Base-by-base conservation (phyloP, 2,113 vertebrate genomes). In the Prunella fulvescens region DNA sequence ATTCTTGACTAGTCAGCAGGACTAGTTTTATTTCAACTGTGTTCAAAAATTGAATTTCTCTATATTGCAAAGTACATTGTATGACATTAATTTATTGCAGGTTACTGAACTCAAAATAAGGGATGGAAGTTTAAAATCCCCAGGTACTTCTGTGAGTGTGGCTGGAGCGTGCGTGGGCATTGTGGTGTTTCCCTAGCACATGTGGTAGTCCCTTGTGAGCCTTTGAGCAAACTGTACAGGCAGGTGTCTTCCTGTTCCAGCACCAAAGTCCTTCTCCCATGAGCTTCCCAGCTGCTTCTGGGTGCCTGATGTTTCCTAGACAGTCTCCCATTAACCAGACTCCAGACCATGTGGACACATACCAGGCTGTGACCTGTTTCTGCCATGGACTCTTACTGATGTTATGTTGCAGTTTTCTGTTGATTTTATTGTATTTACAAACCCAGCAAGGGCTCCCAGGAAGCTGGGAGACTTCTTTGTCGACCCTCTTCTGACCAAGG, bases 181-280 rank as follows among this genome's bases (percentile, higher is more conserved):
- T 31, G 37, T 56, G 39, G 19, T 0, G 0, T 77, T 80, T 19
- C 45, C 37, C 16, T n/a, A 9, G 44, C 24, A 11, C 3, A 0
- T 0, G 3, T 44, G 24, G 15, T 26, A 6, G 29, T 88, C 28
- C 25, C 23, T 16, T 40, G 69, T 35, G 69, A 81, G 39, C n/a
- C 64, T 81, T 74, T 50, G 25, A 67, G 23, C 40, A 42, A 40
- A 31, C 23, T 44, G 6, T 37, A 29, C 3, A 7, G 31, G 47
- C 45, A 33, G 25, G 15, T 53, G 12, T 60, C 53, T 65, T 25
- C 23, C 35, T 78, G 13, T 73, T 86, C 29, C 42, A 65, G 50
- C 56, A 58, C 47, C 7, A 23, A 23, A 58, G 51, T 40, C 73
- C 14, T 81, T 61, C 31, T 74, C 16, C 31, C 44, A 0, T 37